phyloP scores from a whole-genome alignment of 2,888 invertebrate species.

The Cantharis rufa region DNA sequence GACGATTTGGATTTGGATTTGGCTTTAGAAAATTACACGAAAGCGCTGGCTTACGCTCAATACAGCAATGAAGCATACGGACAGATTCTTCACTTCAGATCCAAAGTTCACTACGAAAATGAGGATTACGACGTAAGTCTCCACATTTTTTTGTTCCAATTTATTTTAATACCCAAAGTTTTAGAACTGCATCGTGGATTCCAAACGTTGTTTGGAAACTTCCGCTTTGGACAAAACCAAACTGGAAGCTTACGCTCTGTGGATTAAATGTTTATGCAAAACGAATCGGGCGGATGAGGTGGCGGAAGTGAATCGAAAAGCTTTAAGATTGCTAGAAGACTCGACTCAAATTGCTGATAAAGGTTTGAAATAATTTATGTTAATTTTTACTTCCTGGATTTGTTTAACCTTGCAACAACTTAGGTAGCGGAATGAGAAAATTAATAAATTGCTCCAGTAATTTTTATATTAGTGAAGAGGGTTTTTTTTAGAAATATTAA shows the following conservation, averaged over 20 bases:
- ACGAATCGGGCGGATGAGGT: slow-evolving; percentile 43
- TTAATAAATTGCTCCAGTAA: not conserved
- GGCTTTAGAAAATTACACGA: slow-evolving; percentile 64
- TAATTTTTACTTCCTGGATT: not conserved
- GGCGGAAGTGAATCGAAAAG: slow-evolving; percentile 31
- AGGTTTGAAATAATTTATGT: slow-evolving; percentile 7
- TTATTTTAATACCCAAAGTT: slow-evolving; percentile 31
- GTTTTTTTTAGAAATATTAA: not conserved
- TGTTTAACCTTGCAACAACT: not conserved
- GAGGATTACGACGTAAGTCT: slow-evolving; percentile 62
- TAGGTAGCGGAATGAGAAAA: not conserved
- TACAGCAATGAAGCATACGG: slow-evolving; percentile 62
- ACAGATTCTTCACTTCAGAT: slow-evolving; percentile 70
- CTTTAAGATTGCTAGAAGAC: slow-evolving; percentile 33
- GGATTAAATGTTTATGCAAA: slow-evolving; percentile 67
- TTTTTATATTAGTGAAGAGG: not conserved
- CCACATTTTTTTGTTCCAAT: not conserved
- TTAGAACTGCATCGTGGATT: slow-evolving; percentile 68
- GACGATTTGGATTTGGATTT: slow-evolving; percentile 58
- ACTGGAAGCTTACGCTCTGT: slow-evolving; percentile 69
- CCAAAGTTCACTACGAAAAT: slow-evolving; percentile 66
- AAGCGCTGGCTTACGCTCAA: slow-evolving; percentile 65
- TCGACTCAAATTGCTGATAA: slow-evolving; percentile 1
- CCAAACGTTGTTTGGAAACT: slow-evolving; percentile 62
- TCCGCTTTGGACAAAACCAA: slow-evolving; percentile 66